phyloP scores from a whole-genome alignment of 2,888 invertebrate species.

The Ethmia dodecea region DNA sequence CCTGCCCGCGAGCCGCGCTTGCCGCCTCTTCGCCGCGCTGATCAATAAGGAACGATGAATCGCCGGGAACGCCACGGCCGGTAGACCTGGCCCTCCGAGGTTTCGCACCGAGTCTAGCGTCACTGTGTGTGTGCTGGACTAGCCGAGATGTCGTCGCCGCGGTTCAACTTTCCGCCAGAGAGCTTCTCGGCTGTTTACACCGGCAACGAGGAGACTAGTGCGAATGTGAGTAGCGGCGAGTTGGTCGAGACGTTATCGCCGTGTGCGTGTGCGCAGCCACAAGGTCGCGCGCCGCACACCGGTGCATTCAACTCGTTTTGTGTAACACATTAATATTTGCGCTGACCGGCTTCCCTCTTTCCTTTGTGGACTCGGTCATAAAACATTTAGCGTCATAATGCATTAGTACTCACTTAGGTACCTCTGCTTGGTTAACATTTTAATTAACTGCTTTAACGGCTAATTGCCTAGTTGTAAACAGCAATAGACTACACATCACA shows the following conservation, averaged over 20 bases:
- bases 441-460: too few species aligned
- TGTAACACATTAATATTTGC: slow-evolving; percentile 32
- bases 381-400: too few species aligned
- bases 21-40: slow-evolving; percentile 29
- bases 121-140: slow-evolving; percentile 35
- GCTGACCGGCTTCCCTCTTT: slow-evolving; percentile 11
- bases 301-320: slow-evolving; percentile 65
- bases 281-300: slow-evolving; percentile 49
- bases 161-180: slow-evolving; percentile 64
- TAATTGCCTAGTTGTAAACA: too few species aligned
- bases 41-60: slow-evolving; percentile 53
- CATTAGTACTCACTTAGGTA: too few species aligned
- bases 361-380: too few species aligned
- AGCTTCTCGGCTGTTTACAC: slow-evolving; percentile 62
- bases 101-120: slow-evolving; percentile 3
- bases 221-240: slow-evolving; percentile 56
- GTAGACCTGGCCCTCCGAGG: slow-evolving; percentile 23
- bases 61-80: slow-evolving; percentile 29
- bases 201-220: slow-evolving; percentile 44
- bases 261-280: slow-evolving; percentile 45
- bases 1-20: slow-evolving; percentile 22
- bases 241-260: slow-evolving; percentile 41
- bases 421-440: too few species aligned
- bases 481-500: too few species aligned
- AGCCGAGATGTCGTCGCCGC: slow-evolving; percentile 45